Evolutionary conservation across 2,113 vertebrate genomes (phyloP), one percentile per base, ranked within the genome.

Genomic region (Zapornia atra): DNA sequence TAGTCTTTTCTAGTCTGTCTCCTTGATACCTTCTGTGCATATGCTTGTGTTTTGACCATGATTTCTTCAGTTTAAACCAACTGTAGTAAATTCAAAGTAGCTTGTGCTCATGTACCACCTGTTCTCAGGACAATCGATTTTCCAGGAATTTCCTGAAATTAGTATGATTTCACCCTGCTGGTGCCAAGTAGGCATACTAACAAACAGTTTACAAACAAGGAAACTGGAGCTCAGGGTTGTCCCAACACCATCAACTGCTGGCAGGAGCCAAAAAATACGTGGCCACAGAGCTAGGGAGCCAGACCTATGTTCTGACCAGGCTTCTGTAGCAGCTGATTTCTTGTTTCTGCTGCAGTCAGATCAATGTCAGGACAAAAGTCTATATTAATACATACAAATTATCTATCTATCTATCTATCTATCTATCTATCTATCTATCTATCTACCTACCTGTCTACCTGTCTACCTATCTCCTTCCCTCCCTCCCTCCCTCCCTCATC

Each of bases 111-210:
- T 80, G 36, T 48, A 85, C 36, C 95, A 95, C 86, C 94, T 96
- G 95, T 86, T 95, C 66, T 91, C 70, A 82, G 54, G 64, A 89
- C 82, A 96, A 96, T 96, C 8, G 1, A 90, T 93, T 95, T 96
- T 95, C 86, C 80, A 91, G 57, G 69, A 90, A 93, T 82, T 94
- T 96, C 80, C 77, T 92, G 91, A 95, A 94, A 92, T 94, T 75
- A 79, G 16, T 66, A 31, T n/a, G 1, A 65, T 95, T 94, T 95
- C 77, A 87, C 80, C 40, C 88, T 70, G 9, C 1, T 71, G 26
- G 25, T 92, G 57, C 77, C 15, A 34, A 88, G 50, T 54, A 69
- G 48, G 64, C 61, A 84, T 86, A 57, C 54, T 86, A 92, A 76
- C 91, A 59, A 72, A 48, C 25, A 77, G 31, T 96, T 94, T 94